phyloP scores from a whole-genome alignment of 2,113 vertebrate species.

The Pteronura brasiliensis region DNA sequence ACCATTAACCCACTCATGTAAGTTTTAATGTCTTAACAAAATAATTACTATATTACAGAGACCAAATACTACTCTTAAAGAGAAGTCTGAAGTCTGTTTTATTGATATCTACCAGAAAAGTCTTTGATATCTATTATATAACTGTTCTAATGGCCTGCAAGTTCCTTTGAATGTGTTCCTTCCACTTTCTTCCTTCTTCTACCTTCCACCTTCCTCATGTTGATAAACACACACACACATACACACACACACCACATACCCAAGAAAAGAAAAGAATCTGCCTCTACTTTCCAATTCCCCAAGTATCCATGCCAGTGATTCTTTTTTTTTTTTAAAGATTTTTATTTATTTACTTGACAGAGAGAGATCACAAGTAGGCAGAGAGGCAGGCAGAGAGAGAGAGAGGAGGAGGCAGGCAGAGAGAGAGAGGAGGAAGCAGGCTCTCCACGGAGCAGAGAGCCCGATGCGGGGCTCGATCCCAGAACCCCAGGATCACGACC shows the following conservation, averaged over 20 bases:
- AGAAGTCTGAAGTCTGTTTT: neutral
- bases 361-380: too few species aligned
- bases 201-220: neutral
- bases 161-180: neutral
- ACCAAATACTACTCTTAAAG: constrained; percentile 21
- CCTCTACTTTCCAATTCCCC: neutral
- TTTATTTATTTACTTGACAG: too few species aligned
- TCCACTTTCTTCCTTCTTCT: neutral
- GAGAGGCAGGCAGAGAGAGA: too few species aligned
- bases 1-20: neutral
- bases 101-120: neutral
- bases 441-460: too few species aligned
- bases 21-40: constrained; percentile 36
- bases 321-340: too few species aligned
- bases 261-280: neutral
- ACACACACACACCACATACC: neutral
- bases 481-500: too few species aligned
- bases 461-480: too few species aligned
- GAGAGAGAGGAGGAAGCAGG: too few species aligned
- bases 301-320: neutral
- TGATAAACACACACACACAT: neutral
- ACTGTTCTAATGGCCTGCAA: neutral
- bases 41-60: neutral
- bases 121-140: neutral
- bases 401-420: too few species aligned